phyloP scores from a whole-genome alignment of 1,140 invertebrate genomes.

The Caerostris extrusa region DNA sequence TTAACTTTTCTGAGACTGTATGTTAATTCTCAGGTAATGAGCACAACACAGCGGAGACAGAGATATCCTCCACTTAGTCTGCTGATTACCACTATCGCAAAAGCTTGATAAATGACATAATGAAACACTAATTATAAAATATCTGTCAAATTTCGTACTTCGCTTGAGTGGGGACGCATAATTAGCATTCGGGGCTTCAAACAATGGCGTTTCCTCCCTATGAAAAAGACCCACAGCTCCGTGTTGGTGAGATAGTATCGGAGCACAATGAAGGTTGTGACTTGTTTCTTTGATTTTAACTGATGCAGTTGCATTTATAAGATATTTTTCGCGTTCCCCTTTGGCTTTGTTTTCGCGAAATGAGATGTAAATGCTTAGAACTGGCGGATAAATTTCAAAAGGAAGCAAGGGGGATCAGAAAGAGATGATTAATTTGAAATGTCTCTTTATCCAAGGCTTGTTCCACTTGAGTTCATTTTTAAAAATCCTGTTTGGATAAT shows the following conservation, averaged over 20 bases:
- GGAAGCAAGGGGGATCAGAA: neutral
- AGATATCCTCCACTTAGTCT: neutral
- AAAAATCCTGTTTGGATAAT: too few species aligned
- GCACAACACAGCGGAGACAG: neutral
- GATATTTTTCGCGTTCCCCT: neutral
- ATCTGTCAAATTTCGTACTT: constrained; percentile 47
- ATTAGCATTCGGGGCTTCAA: neutral
- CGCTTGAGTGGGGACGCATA: neutral
- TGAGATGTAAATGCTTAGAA: neutral
- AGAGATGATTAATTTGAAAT: neutral
- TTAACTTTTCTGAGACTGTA: neutral
- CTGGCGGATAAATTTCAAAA: neutral
- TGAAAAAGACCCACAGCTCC: neutral
- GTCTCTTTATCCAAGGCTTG: neutral
- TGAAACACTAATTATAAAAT: constrained; percentile 59
- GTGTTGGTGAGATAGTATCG: neutral
- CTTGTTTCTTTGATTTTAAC: neutral
- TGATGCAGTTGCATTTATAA: neutral
- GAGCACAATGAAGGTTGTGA: neutral
- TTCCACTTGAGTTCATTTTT: too few species aligned
- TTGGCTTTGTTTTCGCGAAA: neutral
- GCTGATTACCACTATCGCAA: constrained; percentile 20
- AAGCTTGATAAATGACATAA: constrained; percentile 60
- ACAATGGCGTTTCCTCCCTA: neutral
- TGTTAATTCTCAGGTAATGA: neutral